phyloP scores from a whole-genome alignment of 2,888 invertebrate genomes.

The Cantharis rustica region DNA sequence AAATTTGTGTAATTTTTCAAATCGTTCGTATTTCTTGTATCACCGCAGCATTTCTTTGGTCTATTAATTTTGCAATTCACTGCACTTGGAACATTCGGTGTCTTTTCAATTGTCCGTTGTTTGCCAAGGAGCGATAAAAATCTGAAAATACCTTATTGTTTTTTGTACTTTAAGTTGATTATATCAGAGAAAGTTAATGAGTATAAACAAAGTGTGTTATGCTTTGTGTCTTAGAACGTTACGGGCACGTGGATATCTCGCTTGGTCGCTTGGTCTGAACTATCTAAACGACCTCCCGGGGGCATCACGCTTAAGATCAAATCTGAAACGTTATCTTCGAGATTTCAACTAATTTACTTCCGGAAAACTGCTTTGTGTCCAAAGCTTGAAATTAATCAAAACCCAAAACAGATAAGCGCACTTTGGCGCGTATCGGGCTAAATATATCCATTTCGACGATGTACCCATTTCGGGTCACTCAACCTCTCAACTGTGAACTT shows the following conservation, averaged over 20 bases:
- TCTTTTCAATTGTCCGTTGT: background rate
- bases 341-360: conserved; percentile 12
- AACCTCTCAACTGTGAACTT: background rate
- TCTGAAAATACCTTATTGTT: background rate
- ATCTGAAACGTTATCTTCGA: conserved; percentile 45
- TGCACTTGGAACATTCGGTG: background rate
- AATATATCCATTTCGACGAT: background rate
- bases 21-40: background rate
- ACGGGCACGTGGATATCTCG: conserved; percentile 48
- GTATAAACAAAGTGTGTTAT: conserved; percentile 12
- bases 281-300: conserved; percentile 39
- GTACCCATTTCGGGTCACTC: background rate
- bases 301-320: conserved; percentile 46
- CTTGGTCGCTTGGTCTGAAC: conserved; percentile 45
- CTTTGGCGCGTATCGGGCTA: background rate
- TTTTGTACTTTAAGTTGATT: background rate
- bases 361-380: conserved; percentile 1
- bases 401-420: background rate
- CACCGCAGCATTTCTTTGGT: background rate
- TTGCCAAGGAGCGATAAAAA: background rate
- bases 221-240: conserved; percentile 36
- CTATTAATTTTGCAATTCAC: background rate
- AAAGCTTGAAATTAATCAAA: background rate
- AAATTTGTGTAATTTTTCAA: background rate
- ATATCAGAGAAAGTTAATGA: conserved; percentile 19